phyloP scores from a whole-genome alignment of 2,888 invertebrate genomes.

The Brenthis daphne region DNA sequence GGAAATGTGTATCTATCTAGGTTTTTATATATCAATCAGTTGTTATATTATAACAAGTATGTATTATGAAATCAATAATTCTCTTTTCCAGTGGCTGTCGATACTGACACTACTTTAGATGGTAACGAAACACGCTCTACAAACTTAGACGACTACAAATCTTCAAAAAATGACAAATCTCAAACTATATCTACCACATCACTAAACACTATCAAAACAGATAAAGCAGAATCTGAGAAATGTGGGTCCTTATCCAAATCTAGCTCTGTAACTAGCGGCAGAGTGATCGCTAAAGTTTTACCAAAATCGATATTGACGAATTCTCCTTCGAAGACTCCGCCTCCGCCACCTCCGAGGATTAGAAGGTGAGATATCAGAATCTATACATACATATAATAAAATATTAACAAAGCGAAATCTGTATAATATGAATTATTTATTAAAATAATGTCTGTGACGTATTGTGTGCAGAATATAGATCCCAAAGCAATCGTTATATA shows the following conservation, averaged over 20 bases:
- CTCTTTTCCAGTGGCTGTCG: constrained; percentile 28
- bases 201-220: constrained; percentile 25
- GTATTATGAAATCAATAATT: background rate
- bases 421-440: no score
- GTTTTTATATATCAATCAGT: no score
- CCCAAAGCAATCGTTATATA: no score
- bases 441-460: no score
- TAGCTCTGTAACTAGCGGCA: constrained; percentile 12
- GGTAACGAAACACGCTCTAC: constrained; percentile 29
- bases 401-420: no score
- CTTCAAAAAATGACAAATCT: constrained; percentile 21
- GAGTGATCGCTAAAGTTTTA: constrained; percentile 16
- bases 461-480: no score
- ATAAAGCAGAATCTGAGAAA: constrained; percentile 16
- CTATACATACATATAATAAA: constrained; percentile 1
- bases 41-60: no score
- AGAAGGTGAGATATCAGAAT: constrained; percentile 29
- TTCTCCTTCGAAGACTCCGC: constrained; percentile 32
- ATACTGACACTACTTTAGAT: constrained; percentile 31
- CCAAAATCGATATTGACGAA: constrained; percentile 10
- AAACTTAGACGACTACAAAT: constrained; percentile 32
- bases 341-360: constrained; percentile 39
- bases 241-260: constrained; percentile 1
- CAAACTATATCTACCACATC: constrained; percentile 21
- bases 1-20: no score